A percentile compares a stretch with the other conserved stretches of the same genome.
Conservation (phyloP, 1,140 invertebrate genomes). For the Chymomyza costata region DNA sequence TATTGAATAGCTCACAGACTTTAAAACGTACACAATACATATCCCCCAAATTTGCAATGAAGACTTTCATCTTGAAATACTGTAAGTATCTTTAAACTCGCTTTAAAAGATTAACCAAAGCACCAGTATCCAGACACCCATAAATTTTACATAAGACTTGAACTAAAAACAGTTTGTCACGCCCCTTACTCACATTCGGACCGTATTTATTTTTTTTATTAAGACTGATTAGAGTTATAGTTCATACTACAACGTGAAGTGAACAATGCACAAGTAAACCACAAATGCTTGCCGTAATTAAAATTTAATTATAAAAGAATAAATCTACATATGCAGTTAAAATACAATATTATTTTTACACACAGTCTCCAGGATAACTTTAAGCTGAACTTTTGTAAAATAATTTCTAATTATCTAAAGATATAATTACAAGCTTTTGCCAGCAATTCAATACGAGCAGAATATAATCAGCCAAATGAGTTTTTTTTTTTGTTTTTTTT, state of each 20-base stretch:
- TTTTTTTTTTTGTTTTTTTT: constrained; percentile 27
- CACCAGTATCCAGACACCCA: no score
- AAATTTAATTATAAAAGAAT: background rate
- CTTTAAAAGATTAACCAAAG: no score
- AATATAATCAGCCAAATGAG: constrained; percentile 20
- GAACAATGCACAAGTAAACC: no score
- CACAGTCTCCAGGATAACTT: no score
- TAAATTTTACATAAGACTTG: no score
- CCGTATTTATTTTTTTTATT: constrained; percentile 58
- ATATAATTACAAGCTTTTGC: constrained; percentile 27
- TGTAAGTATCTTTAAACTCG: constrained; percentile 9
- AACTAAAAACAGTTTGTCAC: no score
- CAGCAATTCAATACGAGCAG: constrained; percentile 39
- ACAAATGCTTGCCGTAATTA: no score
- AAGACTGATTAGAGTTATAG: constrained; percentile 68
- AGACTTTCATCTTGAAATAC: constrained; percentile 34
- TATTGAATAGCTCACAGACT: constrained; percentile 33
- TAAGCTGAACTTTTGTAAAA: constrained; percentile 62
- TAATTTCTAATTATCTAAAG: constrained; percentile 58
- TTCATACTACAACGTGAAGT: constrained; percentile 15
- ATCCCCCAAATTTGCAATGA: constrained; percentile 36
- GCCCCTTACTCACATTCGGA: constrained; percentile 18
- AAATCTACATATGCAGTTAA: constrained; percentile 3
- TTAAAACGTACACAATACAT: constrained; percentile 41
- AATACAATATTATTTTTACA: constrained; percentile 4